Evolutionary conservation across 2,888 invertebrate species (phyloP).

Genomic region (Tenthredo notha): DNA sequence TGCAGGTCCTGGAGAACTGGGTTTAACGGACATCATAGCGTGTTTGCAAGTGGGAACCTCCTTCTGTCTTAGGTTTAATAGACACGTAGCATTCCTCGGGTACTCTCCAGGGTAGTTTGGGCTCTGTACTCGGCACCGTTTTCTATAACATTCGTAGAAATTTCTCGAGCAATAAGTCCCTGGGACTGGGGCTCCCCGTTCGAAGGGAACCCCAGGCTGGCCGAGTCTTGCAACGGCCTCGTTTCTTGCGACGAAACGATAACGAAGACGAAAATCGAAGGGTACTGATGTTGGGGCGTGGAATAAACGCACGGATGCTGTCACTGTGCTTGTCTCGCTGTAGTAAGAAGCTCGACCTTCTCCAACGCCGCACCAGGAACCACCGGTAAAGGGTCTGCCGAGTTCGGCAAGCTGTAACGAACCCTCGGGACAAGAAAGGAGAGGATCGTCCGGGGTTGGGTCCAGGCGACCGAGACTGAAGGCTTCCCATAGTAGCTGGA

Average conservation of each 20-base stretch:
- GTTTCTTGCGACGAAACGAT: slow-evolving; percentile 89
- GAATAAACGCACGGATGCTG: slow-evolving; percentile 90
- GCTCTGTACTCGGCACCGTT: slow-evolving; percentile 92
- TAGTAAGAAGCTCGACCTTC: slow-evolving; percentile 91
- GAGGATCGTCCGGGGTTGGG: slow-evolving; percentile 82
- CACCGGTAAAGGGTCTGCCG: slow-evolving; percentile 92
- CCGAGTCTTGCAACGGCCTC: slow-evolving; percentile 91
- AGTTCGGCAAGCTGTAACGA: slow-evolving; percentile 93
- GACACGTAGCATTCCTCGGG: slow-evolving; percentile 94
- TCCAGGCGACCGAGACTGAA: slow-evolving; percentile 93
- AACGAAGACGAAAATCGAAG: slow-evolving; percentile 90
- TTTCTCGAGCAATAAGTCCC: slow-evolving; percentile 92
- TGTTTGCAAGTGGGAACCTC: slow-evolving; percentile 93
- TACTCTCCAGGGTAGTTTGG: slow-evolving; percentile 96
- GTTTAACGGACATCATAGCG: slow-evolving; percentile 90
- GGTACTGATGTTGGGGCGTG: slow-evolving; percentile 86
- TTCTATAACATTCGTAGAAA: slow-evolving; percentile 91
- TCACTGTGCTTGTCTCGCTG: slow-evolving; percentile 94
- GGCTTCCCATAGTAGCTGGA: slow-evolving; percentile 93
- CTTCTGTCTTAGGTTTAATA: slow-evolving; percentile 92
- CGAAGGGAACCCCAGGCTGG: slow-evolving; percentile 87
- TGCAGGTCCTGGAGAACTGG: slow-evolving; percentile 68
- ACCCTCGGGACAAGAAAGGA: slow-evolving; percentile 92
- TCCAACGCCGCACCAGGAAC: slow-evolving; percentile 93
- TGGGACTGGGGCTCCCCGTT: slow-evolving; percentile 91